Evolutionary conservation across 1,140 invertebrate genomes (phyloP).

Genomic region (Eufriesea mexicana): DNA sequence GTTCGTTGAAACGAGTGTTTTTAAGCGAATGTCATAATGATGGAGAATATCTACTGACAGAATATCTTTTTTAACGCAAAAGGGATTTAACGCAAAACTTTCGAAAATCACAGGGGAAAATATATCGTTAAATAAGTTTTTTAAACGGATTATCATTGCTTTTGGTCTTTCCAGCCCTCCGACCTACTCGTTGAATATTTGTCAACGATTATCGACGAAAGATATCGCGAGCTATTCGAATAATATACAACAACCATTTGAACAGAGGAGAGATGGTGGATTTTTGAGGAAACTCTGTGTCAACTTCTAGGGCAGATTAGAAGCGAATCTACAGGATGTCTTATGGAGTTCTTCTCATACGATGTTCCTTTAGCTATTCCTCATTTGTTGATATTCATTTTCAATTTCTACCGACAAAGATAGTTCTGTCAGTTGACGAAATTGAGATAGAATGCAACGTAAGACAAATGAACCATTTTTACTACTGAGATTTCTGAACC

Average conservation of each 20-base stretch:
- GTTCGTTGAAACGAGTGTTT: slow-evolving; percentile 35
- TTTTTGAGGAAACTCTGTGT: neutral
- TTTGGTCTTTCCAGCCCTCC: neutral
- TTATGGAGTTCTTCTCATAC: neutral
- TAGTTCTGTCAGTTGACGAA: neutral
- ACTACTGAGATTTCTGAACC: slow-evolving; percentile 59
- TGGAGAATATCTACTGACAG: neutral
- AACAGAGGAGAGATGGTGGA: neutral
- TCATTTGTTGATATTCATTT: neutral
- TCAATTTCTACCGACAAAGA: neutral
- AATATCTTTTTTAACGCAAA: neutral
- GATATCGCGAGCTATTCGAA: neutral
- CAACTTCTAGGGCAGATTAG: neutral
- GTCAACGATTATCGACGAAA: slow-evolving; percentile 20
- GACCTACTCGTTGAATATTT: slow-evolving; percentile 1
- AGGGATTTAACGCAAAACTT: neutral
- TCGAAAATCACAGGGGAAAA: neutral
- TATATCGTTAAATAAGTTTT: slow-evolving; percentile 24
- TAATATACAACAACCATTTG: neutral
- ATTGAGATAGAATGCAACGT: slow-evolving; percentile 30
- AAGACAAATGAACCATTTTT: slow-evolving; percentile 54
- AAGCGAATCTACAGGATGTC: neutral
- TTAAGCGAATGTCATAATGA: neutral
- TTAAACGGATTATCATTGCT: neutral
- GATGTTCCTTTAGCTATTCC: neutral